Conservation (phyloP, 2,888 invertebrate species). For the Ceraclea dissimilis region DNA sequence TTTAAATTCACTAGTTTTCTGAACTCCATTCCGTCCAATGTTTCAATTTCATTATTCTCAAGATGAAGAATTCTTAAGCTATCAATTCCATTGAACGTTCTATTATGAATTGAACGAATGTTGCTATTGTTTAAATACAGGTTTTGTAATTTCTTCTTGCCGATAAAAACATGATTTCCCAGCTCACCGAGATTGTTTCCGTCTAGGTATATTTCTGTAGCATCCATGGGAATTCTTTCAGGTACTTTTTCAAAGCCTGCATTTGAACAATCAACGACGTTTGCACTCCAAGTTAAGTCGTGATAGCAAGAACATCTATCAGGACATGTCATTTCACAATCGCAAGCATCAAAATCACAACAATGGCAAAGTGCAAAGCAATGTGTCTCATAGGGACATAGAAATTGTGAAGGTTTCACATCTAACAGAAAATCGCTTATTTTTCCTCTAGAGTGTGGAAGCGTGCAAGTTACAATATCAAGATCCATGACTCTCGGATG, state of each 20-base stretch:
- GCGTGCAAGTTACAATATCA: conserved; percentile 67
- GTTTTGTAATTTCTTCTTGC: conserved; percentile 72
- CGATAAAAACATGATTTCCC: conserved; percentile 79
- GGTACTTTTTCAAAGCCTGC: conserved; percentile 68
- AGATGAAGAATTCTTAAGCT: conserved; percentile 67
- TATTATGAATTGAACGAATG: conserved; percentile 67
- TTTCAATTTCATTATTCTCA: conserved; percentile 65
- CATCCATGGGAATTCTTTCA: conserved; percentile 79
- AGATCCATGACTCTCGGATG: conserved; percentile 75
- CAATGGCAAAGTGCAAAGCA: conserved; percentile 83
- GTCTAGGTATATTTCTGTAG: conserved; percentile 79
- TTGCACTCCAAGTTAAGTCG: conserved; percentile 78
- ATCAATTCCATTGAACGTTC: conserved; percentile 74
- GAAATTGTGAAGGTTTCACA: conserved; percentile 66
- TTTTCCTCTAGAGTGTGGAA: conserved; percentile 59
- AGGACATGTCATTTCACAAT: conserved; percentile 87
- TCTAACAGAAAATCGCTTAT: conserved; percentile 57
- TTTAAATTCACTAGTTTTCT: conserved; percentile 65
- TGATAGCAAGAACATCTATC: conserved; percentile 80
- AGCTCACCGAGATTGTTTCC: conserved; percentile 73
- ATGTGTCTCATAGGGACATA: conserved; percentile 74
- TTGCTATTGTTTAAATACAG: conserved; percentile 73
- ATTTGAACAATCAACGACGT: conserved; percentile 76
- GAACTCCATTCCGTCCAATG: conserved; percentile 70
- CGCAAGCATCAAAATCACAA: conserved; percentile 85